Percentiles rank a stretch among this genome's conserved stretches.
Evolutionary conservation across 2,113 vertebrate genomes (phyloP).

Genomic region (Podarcis cretensis): DNA sequence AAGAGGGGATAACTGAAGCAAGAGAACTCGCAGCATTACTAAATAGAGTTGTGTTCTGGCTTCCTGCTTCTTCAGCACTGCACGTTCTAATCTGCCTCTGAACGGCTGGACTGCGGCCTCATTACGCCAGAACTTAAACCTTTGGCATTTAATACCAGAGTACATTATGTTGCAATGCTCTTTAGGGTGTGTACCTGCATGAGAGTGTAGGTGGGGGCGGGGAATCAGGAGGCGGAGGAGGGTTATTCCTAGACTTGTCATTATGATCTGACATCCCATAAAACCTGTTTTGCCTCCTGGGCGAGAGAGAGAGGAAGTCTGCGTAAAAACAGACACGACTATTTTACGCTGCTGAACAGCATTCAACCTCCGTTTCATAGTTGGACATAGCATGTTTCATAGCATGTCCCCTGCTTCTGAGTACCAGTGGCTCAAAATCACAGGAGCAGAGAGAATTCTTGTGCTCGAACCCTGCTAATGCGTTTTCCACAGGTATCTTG

Average conservation of each 20-base stretch:
- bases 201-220: neutral
- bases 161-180: slow-evolving; percentile 21
- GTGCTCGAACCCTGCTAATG: no score
- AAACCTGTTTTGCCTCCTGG: neutral
- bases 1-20: neutral
- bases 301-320: neutral
- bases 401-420: no score
- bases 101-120: slow-evolving; percentile 18
- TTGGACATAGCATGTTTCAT: no score
- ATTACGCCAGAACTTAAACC: slow-evolving; percentile 21
- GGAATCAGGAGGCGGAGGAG: neutral
- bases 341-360: neutral
- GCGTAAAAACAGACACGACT: neutral
- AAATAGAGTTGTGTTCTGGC: neutral
- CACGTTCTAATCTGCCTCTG: neutral
- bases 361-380: neutral
- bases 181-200: slow-evolving; percentile 7
- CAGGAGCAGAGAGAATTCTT: no score
- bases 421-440: no score
- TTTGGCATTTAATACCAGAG: slow-evolving; percentile 9
- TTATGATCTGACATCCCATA: slow-evolving; percentile 21
- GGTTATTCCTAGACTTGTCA: neutral
- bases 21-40: neutral
- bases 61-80: slow-evolving; percentile 12
- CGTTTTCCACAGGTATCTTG: no score